Conservation (phyloP, 1,140 invertebrate species). For the Danaus plexippus region DNA sequence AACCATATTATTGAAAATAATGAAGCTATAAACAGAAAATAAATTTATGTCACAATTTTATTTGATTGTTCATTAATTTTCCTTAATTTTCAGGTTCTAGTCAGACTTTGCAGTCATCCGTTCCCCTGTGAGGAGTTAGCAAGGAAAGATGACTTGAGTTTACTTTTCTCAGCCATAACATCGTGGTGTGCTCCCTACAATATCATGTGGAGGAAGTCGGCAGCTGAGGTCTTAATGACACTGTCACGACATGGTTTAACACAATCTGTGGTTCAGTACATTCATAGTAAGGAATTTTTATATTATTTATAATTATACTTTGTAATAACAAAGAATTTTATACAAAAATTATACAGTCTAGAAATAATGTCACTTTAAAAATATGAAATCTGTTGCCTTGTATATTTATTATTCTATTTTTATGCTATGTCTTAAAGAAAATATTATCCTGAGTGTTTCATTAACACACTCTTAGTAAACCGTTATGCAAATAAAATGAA, state of each 20-base stretch:
- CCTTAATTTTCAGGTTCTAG: conserved; percentile 80
- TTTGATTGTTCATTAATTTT: too few species aligned
- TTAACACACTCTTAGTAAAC: too few species aligned
- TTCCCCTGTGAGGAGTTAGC: conserved; percentile 96
- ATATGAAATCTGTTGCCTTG: neutral
- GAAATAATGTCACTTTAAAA: neutral
- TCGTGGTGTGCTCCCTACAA: conserved; percentile 94
- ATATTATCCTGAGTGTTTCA: too few species aligned
- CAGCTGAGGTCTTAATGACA: conserved; percentile 96
- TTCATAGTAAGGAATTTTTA: conserved; percentile 86
- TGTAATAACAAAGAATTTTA: neutral
- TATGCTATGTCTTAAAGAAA: too few species aligned
- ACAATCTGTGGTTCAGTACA: conserved; percentile 93
- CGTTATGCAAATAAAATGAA: too few species aligned
- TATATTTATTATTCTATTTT: too few species aligned
- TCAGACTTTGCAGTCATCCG: conserved; percentile 91
- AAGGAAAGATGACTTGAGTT: conserved; percentile 94
- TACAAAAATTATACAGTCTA: neutral
- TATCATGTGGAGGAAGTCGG: conserved; percentile 96
- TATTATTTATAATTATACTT: neutral
- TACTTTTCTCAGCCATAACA: conserved; percentile 97
- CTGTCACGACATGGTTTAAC: conserved; percentile 94
- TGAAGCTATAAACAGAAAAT: too few species aligned
- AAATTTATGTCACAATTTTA: too few species aligned
- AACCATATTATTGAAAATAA: too few species aligned